These are phyloP conservation scores for Physeter macrocephalus DNA, from an alignment of 2,113 vertebrate genomes.

Conservation along the genomic window DNA sequence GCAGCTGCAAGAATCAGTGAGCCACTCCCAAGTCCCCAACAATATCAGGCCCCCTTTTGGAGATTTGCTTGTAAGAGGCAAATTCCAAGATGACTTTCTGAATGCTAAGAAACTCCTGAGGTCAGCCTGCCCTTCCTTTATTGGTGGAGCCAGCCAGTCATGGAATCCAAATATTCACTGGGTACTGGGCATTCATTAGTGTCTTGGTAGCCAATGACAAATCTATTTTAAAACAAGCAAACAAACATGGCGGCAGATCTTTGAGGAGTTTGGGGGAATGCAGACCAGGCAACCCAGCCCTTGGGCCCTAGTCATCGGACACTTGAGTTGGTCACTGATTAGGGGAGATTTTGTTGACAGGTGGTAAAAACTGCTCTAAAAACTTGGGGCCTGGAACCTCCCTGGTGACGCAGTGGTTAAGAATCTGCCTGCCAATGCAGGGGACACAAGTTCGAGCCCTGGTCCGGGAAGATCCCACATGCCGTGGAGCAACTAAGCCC, in stretches of 20 bases:
- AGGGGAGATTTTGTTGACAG: background rate
- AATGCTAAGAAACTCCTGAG: background rate
- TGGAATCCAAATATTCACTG: constrained; percentile 43
- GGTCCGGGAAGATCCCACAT: too few species aligned
- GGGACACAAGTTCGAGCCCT: too few species aligned
- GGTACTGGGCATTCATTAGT: constrained; percentile 47
- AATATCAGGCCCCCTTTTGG: too few species aligned
- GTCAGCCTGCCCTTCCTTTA: background rate
- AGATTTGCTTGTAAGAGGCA: background rate
- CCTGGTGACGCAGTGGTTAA: background rate
- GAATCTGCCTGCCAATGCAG: too few species aligned
- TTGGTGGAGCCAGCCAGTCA: constrained; percentile 9
- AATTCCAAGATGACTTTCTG: background rate
- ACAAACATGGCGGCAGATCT: constrained; percentile 31
- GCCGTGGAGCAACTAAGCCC: too few species aligned
- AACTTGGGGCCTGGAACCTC: background rate
- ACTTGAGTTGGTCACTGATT: background rate
- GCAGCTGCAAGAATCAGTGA: background rate
- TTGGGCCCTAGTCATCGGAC: constrained; percentile 5
- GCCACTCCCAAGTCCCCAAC: background rate
- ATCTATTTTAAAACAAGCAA: background rate
- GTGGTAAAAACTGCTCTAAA: constrained; percentile 38
- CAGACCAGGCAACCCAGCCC: background rate
- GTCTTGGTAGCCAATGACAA: constrained; percentile 44
- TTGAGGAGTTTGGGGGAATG: background rate